phyloP scores from a whole-genome alignment of 2,113 vertebrate species.

The Tragulus kanchil region DNA sequence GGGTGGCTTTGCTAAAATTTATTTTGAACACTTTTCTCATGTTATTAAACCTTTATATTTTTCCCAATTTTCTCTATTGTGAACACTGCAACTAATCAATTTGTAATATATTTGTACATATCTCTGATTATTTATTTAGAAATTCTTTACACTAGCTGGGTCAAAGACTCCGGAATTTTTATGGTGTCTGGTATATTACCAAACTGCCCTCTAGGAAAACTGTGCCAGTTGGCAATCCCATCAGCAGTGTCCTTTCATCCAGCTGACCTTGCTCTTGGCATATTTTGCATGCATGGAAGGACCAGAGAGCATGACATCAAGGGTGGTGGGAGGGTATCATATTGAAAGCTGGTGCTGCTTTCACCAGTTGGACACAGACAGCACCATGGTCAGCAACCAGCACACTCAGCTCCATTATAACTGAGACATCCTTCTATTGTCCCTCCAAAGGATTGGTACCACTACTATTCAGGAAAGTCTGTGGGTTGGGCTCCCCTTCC shows the following conservation, averaged over 20 bases:
- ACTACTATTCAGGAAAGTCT: not conserved
- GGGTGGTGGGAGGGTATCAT: not conserved
- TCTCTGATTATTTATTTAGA: not conserved
- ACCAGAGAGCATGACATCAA: not conserved
- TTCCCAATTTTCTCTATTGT: not conserved
- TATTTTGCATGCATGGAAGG: not conserved
- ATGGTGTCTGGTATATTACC: not conserved
- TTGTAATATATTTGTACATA: not conserved
- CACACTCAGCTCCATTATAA: not conserved
- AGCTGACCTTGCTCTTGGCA: not conserved
- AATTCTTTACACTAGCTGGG: not conserved
- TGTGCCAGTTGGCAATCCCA: not conserved
- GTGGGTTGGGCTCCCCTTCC: not conserved
- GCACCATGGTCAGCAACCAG: not conserved
- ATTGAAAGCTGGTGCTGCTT: not conserved
- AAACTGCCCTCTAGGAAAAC: not conserved
- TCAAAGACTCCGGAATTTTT: conserved; percentile 1
- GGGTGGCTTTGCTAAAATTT: not conserved
- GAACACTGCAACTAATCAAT: not conserved
- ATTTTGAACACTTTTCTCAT: not conserved
- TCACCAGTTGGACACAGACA: not conserved
- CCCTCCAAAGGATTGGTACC: not conserved
- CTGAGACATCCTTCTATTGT: not conserved
- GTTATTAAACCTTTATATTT: conserved; percentile 1
- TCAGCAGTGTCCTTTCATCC: not conserved